A percentile compares a stretch with the other conserved stretches of the same genome.
These are phyloP conservation scores for Laupala kohalensis DNA, from an alignment of 1,140 invertebrate species.

Conservation along the genomic window DNA sequence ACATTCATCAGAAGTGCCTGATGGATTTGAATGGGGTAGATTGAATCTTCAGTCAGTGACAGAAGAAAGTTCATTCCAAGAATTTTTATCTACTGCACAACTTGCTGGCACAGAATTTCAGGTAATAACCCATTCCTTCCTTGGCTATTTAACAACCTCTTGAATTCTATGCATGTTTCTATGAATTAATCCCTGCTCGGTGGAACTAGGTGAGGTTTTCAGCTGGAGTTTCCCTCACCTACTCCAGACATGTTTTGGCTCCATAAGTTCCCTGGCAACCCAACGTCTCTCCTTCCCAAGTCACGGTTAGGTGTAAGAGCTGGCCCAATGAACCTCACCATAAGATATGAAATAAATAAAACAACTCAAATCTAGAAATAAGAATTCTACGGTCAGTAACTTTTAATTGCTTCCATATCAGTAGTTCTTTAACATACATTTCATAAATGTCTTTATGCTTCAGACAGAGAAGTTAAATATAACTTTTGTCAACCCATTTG, in stretches of 20 bases:
- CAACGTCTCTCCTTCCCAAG: too few species aligned
- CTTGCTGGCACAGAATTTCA: constrained; percentile 83
- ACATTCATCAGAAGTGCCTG: constrained; percentile 74
- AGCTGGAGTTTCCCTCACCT: too few species aligned
- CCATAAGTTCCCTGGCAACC: too few species aligned
- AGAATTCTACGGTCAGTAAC: not conserved
- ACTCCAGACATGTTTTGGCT: too few species aligned
- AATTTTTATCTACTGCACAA: constrained; percentile 88
- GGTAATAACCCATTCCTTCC: too few species aligned
- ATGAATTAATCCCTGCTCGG: too few species aligned
- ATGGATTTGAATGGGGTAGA: constrained; percentile 80
- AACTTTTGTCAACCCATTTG: constrained; percentile 53
- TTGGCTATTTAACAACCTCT: not conserved
- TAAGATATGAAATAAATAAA: too few species aligned
- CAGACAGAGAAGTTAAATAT: constrained; percentile 81
- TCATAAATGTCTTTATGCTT: constrained; percentile 13
- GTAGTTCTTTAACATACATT: not conserved
- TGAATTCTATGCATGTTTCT: not conserved
- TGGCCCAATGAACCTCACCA: too few species aligned
- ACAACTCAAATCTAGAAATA: not conserved
- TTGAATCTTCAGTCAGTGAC: constrained; percentile 88
- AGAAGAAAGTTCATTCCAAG: constrained; percentile 88
- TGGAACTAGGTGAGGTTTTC: too few species aligned
- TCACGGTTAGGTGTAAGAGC: too few species aligned
- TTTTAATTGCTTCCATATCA: not conserved